Evolutionary conservation across 2,113 vertebrate genomes (phyloP).

Genomic region (cat (Felis catus)): F.catus_Fca126_mat1.0 CM031412.1:215764001-215764500

Average conservation of each 20-base stretch:
- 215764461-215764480: neutral
- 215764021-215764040: neutral
- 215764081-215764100: neutral
- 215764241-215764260: neutral
- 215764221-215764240: neutral
- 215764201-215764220: neutral
- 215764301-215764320: neutral
- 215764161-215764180: neutral
- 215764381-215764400: neutral
- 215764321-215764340: neutral
- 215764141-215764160: neutral
- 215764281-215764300: neutral
- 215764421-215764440: neutral
- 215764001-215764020: neutral
- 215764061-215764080: neutral
- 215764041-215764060: neutral
- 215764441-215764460: neutral
- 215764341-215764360: neutral
- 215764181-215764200: neutral
- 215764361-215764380: neutral
- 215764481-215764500: neutral
- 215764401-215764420: neutral
- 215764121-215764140: neutral
- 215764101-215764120: neutral
- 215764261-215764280: neutral